Conservation (phyloP, 2,888 invertebrate species). For the Drosophila flavopinicola region DNA sequence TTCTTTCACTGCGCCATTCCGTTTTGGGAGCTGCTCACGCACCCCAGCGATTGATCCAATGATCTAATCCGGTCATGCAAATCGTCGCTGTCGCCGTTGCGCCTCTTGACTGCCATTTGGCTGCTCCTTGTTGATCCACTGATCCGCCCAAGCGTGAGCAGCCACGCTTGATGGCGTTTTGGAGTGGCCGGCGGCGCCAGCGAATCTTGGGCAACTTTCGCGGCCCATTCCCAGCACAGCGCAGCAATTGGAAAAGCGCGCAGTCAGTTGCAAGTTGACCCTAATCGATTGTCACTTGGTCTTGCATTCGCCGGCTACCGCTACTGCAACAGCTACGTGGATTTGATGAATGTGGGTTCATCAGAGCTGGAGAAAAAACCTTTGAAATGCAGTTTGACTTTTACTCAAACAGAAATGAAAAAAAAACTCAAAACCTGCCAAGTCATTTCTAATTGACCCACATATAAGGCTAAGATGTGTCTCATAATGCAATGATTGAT, state of each 20-base stretch:
- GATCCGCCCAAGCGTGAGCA: conserved; percentile 54
- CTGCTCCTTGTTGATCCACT: conserved; percentile 28
- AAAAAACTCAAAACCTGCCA: conserved; percentile 59
- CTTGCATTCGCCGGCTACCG: too few relatives aligned
- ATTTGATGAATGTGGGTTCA: conserved; percentile 56
- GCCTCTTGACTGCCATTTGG: conserved; percentile 48
- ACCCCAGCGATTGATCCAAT: conserved; percentile 58
- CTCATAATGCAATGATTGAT: conserved; percentile 72
- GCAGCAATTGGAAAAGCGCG: conserved; percentile 23
- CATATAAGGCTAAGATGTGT: conserved; percentile 45
- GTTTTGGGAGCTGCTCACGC: conserved; percentile 60
- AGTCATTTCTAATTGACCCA: conserved; percentile 78
- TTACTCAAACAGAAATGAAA: conserved; percentile 42
- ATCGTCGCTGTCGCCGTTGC: conserved; percentile 55
- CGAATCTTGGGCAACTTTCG: conserved; percentile 49
- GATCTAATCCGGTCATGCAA: conserved; percentile 72
- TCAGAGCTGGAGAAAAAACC: conserved; percentile 40
- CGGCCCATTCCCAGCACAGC: conserved; percentile 18
- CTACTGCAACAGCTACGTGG: conserved; percentile 42
- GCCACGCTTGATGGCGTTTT: conserved; percentile 54
- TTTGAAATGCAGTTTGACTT: conserved; percentile 59
- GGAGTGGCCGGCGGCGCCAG: conserved; percentile 48
- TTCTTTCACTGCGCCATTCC: conserved; percentile 36
- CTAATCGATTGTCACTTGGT: conserved; percentile 77
- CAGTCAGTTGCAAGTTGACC: conserved; percentile 56